Evolutionary conservation across 2,113 vertebrate genomes (phyloP), one percentile per base, ranked within the genome.

Genomic region (Vicugna pacos): DNA sequence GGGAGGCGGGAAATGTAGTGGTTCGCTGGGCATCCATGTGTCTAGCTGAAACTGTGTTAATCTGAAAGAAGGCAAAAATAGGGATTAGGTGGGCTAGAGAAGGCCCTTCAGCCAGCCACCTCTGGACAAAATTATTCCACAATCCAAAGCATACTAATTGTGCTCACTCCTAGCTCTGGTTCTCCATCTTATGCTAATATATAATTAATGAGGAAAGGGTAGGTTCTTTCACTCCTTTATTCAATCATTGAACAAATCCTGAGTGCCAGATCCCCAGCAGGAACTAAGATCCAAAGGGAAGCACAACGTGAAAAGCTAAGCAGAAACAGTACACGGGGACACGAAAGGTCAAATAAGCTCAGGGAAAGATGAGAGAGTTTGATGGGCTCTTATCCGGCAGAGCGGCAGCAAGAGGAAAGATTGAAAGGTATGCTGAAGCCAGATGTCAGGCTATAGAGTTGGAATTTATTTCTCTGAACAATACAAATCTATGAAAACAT

Each of bases 381-480:
- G 42, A 89, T 12, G 14, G 42, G 32, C 4, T 62, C 52, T 76
- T 26, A 56, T 52, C 26, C 26, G 35, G 62, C 13, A 80, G 1
- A 3, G 30, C 14, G 65, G 50, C 70, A 67, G 35, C 3, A 50
- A 70, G 24, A 64, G 50, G 64, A 94, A 62, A 42, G 10, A 32
- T 30, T 72, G 46, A 50, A 85, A 64, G 20, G 35, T 58, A 35
- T 5, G 7, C n/a, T 69, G 56, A 84, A 92, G 86, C 38, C 6
- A 87, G 70, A 60, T 52, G 42, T 35, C 52, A 93, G 10, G 6
- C 22, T 83, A 42, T 38, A 9, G 26, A 81, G n/a, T 38, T 73
- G 67, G 24, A 48, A 56, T 48, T 46, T 96, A 50, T 72, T 93
- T 80, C n/a, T 94, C 52, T 93, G 75, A 83, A 62, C 48, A 83